These are phyloP conservation scores for Vulpes lagopus DNA, from an alignment of 2,113 vertebrate genomes.

Conservation along the genomic window DNA sequence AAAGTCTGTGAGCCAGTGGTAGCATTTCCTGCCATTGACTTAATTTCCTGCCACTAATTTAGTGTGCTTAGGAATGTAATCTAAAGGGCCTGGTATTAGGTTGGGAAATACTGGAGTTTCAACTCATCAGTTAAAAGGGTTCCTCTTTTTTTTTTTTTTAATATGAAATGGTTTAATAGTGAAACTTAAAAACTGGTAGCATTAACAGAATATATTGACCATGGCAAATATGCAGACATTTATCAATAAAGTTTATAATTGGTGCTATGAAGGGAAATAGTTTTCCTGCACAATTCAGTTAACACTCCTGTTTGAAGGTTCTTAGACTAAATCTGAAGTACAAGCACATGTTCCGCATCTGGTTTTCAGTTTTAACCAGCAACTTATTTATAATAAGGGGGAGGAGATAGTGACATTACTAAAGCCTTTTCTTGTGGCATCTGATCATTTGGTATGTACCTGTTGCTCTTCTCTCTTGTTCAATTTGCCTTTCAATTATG, in stretches of 20 bases:
- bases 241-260: constrained; percentile 69
- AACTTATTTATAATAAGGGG: constrained; percentile 17
- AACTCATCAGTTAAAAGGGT: constrained; percentile 69
- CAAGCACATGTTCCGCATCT: constrained; percentile 66
- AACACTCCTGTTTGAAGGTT: neutral
- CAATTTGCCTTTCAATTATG: constrained; percentile 49
- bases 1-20: neutral
- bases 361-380: constrained; percentile 51
- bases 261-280: neutral
- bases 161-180: constrained; percentile 68
- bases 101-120: constrained; percentile 78
- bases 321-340: neutral
- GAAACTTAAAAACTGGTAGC: constrained; percentile 61
- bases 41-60: constrained; percentile 72
- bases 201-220: constrained; percentile 62
- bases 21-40: neutral
- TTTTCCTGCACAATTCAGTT: constrained; percentile 36
- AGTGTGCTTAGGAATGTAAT: constrained; percentile 59
- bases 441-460: constrained; percentile 33
- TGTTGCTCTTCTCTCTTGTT: constrained; percentile 25
- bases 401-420: constrained; percentile 8
- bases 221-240: constrained; percentile 39
- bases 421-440: constrained; percentile 25
- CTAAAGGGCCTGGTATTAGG: constrained; percentile 66
- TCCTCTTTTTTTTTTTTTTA: constrained; percentile 73